Evolutionary conservation across 2,797 vertebrate genomes (phyloP), one percentile per base, ranked within the genome.

Genomic region (Hoplostethus atlanticus): DNA sequence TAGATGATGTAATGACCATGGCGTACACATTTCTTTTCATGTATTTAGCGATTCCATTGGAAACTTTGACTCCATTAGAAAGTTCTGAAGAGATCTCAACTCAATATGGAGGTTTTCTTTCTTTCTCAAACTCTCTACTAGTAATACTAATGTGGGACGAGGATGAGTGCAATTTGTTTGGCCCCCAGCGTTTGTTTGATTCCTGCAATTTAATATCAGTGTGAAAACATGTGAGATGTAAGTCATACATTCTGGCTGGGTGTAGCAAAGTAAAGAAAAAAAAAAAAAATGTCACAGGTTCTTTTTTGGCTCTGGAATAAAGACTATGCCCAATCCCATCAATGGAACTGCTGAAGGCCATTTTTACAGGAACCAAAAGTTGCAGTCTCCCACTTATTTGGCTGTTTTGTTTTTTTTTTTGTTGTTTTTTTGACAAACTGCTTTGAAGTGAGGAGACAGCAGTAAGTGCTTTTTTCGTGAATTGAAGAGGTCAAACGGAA

Each of bases 301-400:
- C 38, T 57, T 71, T 48, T 84, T 80, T 78, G 78, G 74, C 78
- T 71, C 30, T 58, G 55, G 74, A 85, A 81, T 68, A 80, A 78
- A 86, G 62, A 79, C 38, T 44, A n/a, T 64, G 55, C 48, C 61
- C 66, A 73, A 76, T 83, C 59, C 81, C 36, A 76, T 87, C 69
- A 78, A 73, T 46, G 61, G 28, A 64, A 77, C 28, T 48, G 77
- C 81, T 77, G 3, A 68, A 78, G 63, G 77, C 76, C 1, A 55
- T 34, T 65, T 66, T 78, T n/a, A 79, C 46, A 10, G 38, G 48
- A 76, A 77, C 67, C 30, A 59, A 67, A 81, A 62, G 25, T 73
- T 71, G 42, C 55, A 64, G 73, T 76, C 6, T 69, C 36, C 25
- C 42, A 51, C 59, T 71, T 76, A 47, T 76, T 51, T 64, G 47